Evolutionary conservation across 2,888 invertebrate species (phyloP).

Genomic region (Tanytarsus gracilentus): DNA sequence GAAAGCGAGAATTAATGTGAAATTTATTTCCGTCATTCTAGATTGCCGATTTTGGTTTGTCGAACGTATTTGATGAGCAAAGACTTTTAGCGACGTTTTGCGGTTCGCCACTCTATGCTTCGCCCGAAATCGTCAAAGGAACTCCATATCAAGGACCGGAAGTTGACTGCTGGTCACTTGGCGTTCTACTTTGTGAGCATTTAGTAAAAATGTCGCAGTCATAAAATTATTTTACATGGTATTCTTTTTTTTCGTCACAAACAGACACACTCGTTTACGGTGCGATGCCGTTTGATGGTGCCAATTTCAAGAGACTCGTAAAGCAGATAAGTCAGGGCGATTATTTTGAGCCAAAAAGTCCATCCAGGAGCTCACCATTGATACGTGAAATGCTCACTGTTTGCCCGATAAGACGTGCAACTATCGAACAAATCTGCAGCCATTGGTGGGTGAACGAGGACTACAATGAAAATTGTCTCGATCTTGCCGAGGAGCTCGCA

Average conservation of each 20-base stretch:
- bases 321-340: slow-evolving; percentile 95
- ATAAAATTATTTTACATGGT: background rate
- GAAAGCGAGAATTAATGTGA: too few relatives aligned
- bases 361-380: slow-evolving; percentile 87
- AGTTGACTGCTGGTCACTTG: slow-evolving; percentile 90
- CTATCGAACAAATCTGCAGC: slow-evolving; percentile 86
- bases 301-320: slow-evolving; percentile 93
- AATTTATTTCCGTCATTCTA: slow-evolving; percentile 41
- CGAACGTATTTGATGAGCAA: slow-evolving; percentile 90
- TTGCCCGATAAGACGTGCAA: slow-evolving; percentile 78
- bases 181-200: slow-evolving; percentile 73
- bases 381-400: slow-evolving; percentile 93
- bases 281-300: slow-evolving; percentile 98
- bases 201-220: background rate
- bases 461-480: slow-evolving; percentile 70
- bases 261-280: slow-evolving; percentile 72
- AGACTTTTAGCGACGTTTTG: slow-evolving; percentile 85
- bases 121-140: slow-evolving; percentile 95
- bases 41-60: slow-evolving; percentile 98
- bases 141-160: slow-evolving; percentile 96
- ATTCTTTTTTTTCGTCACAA: background rate
- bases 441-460: slow-evolving; percentile 96
- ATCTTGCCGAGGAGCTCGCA: slow-evolving; percentile 77
- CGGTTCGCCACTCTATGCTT: slow-evolving; percentile 92
- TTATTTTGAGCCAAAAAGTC: slow-evolving; percentile 92